phyloP scores from a whole-genome alignment of 2,797 vertebrate species.

The Sebastes diploproa region DNA sequence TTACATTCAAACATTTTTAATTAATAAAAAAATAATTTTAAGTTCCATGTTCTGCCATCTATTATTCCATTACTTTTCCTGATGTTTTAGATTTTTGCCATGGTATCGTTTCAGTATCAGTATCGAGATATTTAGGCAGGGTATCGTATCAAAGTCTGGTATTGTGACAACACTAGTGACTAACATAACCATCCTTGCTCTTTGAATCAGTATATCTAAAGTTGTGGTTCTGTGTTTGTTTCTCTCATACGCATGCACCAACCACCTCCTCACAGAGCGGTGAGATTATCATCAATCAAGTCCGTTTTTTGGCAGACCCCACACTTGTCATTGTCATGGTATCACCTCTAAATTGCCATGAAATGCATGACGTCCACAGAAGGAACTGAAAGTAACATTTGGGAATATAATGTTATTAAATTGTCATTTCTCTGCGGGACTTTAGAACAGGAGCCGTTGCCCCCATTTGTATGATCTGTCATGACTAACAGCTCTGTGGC shows the following conservation, averaged over 20 bases:
- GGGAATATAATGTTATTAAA: slow-evolving; percentile 25
- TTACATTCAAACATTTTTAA: too few relatives aligned
- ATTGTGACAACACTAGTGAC: too few relatives aligned
- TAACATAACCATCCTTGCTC: not conserved
- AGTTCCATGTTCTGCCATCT: too few relatives aligned
- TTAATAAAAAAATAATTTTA: too few relatives aligned
- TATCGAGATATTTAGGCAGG: too few relatives aligned
- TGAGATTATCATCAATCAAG: slow-evolving; percentile 13
- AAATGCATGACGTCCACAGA: slow-evolving; percentile 5
- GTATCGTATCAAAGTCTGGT: too few relatives aligned
- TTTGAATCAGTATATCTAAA: not conserved
- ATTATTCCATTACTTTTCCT: too few relatives aligned
- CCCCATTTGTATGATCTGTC: slow-evolving; percentile 16
- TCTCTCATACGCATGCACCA: not conserved
- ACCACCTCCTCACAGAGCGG: not conserved
- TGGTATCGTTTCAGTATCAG: too few relatives aligned
- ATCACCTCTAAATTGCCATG: slow-evolving; percentile 22
- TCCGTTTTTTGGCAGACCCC: not conserved
- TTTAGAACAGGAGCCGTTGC: slow-evolving; percentile 4
- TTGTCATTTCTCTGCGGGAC: slow-evolving; percentile 2
- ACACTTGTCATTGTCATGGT: slow-evolving; percentile 4
- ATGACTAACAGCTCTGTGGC: slow-evolving; percentile 2
- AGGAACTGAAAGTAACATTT: slow-evolving; percentile 10
- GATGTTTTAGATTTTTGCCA: too few relatives aligned
- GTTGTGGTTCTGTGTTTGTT: slow-evolving; percentile 1